Base-by-base conservation (phyloP, 2,888 invertebrate genomes). In the Epinotia nisella region DNA sequence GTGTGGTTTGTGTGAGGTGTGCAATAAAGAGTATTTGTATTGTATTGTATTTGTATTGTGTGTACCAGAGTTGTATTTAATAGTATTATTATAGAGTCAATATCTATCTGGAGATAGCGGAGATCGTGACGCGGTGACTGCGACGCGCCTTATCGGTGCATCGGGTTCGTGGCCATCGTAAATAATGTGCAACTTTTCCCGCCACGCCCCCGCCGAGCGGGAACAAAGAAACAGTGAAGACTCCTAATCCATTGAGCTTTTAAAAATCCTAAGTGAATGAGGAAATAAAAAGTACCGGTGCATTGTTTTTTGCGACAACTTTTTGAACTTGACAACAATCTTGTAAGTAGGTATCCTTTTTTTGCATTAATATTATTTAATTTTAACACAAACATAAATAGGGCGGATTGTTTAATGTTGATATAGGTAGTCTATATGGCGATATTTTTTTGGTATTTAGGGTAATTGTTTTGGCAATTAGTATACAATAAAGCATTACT, bases 161-260 rank as follows among this genome's bases (percentile, higher is more conserved):
- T 92, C 93, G 91, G 83, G 86, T 91, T 93, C 93, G 93, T 93
- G 93, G 92, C 83, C 87, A 83, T 90, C 91, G 93, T 93, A 93
- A 92, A 93, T 93, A 93, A 92, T 91, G 91, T 88, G 91, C 91
- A 92, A 91, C 90, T 92, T 92, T 93, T 91, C 91, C 92, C 90
- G 92, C 87, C 91, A 91, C 93, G 92, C 93, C 92, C 88, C 89
- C 85, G 81, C 83, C 82, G 81, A 76, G 78, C 76, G 69, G 78
- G 85, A 86, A 90, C 87, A 88, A 81, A 81, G 83, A 84, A 76
- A 76, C 80, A 56, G 77, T 89, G 85, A 85, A 90, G 88, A 80
- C 76, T 76, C 24, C 62, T 56, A 66, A 66, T 56, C 55, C 39
- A 15, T 45, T 24, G n/a, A n/a, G 4, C 49, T 53, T 51, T 58